Percentiles rank a stretch among this genome's conserved stretches.
phyloP scores from a whole-genome alignment of 2,113 vertebrate species.

The Entosphenus tridentatus region DNA sequence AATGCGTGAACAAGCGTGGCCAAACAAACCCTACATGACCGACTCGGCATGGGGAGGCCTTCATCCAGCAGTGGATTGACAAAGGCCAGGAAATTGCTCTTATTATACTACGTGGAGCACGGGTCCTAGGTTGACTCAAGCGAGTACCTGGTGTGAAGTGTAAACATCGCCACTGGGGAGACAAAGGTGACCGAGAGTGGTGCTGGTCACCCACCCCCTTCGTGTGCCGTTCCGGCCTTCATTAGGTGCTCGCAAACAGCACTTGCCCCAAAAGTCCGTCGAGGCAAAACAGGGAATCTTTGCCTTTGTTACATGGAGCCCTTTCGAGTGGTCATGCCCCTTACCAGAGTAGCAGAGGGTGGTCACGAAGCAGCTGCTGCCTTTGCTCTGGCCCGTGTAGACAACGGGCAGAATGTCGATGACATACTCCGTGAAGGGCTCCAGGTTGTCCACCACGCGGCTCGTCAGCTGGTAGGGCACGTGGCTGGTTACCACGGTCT shows the following conservation, averaged over 20 bases:
- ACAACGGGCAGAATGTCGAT: neutral
- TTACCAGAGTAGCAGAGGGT: neutral
- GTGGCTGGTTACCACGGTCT: neutral
- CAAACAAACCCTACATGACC: too few relatives aligned
- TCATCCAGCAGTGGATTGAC: too few relatives aligned
- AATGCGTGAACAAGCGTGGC: too few relatives aligned
- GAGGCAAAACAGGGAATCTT: neutral
- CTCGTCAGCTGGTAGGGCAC: neutral
- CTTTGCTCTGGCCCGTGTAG: slow-evolving; percentile 1
- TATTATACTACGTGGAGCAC: too few relatives aligned
- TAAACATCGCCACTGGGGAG: neutral
- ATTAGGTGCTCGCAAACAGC: neutral
- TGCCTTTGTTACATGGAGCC: neutral
- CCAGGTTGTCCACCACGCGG: neutral
- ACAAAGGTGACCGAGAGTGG: neutral
- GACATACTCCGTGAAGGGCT: slow-evolving; percentile 1
- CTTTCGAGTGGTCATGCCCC: neutral
- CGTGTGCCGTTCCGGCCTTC: neutral
- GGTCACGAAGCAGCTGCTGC: neutral
- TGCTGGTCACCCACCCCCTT: neutral
- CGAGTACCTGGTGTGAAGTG: neutral
- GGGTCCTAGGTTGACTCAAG: too few relatives aligned
- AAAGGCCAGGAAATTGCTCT: too few relatives aligned
- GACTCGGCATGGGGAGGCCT: too few relatives aligned
- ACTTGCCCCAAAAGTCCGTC: neutral